Base-by-base conservation (phyloP, 1,140 invertebrate species). In the Hyles vespertilio region DNA sequence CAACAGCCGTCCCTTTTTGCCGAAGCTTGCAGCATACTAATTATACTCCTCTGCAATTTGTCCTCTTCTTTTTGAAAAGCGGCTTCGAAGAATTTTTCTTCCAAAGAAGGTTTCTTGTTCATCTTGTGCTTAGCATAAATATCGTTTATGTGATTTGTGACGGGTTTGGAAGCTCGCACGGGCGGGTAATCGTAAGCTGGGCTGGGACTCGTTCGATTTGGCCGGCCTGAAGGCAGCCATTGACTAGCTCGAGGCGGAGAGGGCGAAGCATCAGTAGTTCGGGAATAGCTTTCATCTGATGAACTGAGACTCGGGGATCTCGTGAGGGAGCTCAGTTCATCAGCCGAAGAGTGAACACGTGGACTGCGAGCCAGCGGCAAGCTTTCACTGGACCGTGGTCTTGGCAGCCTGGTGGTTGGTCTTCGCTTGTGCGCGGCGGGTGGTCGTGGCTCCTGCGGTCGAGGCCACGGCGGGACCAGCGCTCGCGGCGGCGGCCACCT, bases 261-360 rank as follows among this genome's bases (percentile, higher is more conserved):
- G 1, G 89, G 89, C 2, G 88, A 89, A 3, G 92, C 92, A 68
- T 94, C 93, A 3, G 94, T 94, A 32, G 94, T 94, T 55, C 94
- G 91, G 51, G 93, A 94, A 74, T 94, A 95, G 76, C 94, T 95
- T 77, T 96, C 95, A 74, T 95, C 94, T 2, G 94, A 95, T 52
- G 94, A 95, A 78, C 94, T 95, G 48, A 95, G 92, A 72, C 93
- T 94, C 3, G 94, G 94, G 32, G 94, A 95, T 59, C 94, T 92
- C 60, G 95, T 95, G 2, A 95, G 82, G 0, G 94, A 95, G 74
- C 94, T 95, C 11, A 95, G 91, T 79, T 95, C 94, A 78, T 95
- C 94, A 2, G 94, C 94, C 1, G 94, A 95, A 1, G 94, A 95
- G 75, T 94, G 93, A n/a, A 93, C 92, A 46, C 92, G 68, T 0